Evolutionary conservation across 2,888 invertebrate genomes (phyloP), one percentile per base, ranked within the genome.

Genomic region (Merodon equestris): DNA sequence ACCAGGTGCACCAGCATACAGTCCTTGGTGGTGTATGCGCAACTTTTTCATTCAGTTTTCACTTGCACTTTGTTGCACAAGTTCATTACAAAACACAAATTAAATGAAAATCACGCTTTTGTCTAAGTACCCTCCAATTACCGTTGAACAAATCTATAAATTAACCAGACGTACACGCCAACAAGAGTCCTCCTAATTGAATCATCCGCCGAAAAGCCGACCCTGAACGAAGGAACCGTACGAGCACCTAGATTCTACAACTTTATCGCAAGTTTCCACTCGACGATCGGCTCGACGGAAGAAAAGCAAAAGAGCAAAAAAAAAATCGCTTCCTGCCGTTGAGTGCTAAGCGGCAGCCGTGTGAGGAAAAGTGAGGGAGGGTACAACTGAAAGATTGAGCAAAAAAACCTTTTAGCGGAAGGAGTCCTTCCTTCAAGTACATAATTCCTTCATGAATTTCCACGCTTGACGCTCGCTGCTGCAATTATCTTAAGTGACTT

Each of bases 391-490:
- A 60, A 1, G 14, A 50, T 9, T 13, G 47, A 60, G 36, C 45
- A 47, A 48, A 53, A 56, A 67, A 74, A 63, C 19, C 57, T 63
- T 68, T 38, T 36, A 58, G 14, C 47, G 51, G 58, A 67, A 79
- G 47, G 61, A 38, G 82, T 83, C 84, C 83, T 84, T 83, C 83
- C 70, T 40, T 76, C 70, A 81, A 84, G 84, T 82, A 76, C 66
- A 81, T 84, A 84, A 84, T 84, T 84, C 68, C 58, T 74, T 70
- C 58, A 51, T 58, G 68, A 74, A 64, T 70, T 27, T 73, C 73
- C 47, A 67, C 73, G 67, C 57, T 72, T 63, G 67, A 38, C 42
- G 53, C 67, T 72, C 50, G 45, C 34, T 57, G 68, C 63, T 73
- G 73, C 66, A 67, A 79, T 79, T 79, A 79, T 70, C 68, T 48